Base-by-base conservation (phyloP, 1,140 invertebrate species). In the Drosophila obscura region DNA sequence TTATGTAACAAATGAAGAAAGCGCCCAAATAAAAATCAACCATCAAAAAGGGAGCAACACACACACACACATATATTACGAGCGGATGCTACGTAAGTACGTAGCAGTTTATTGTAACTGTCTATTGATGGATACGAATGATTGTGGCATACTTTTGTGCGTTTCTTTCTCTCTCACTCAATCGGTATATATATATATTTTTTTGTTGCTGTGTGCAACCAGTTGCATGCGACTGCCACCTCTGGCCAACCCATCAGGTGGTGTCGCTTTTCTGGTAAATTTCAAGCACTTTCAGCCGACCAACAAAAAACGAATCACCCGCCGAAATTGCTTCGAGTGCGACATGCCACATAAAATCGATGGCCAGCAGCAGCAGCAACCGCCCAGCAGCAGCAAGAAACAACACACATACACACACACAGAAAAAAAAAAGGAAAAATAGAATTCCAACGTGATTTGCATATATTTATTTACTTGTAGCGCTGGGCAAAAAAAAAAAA, bases 1-100 rank as follows among this genome's bases (percentile, higher is more conserved):
- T 88, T 81, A 87, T 79, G 82, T 85, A 87, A 87, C 81, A 85
- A 85, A 87, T 85, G 78, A 87, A 85, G 82, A 87, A 85, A 82
- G 73, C 74, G 62, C 50, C 65, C 68, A 73, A 81, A 85, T 87
- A 85, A 85, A 85, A 85, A 85, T 85, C 81, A 81, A 75, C 53
- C 73, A 77, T 81, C 78, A 77, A 67, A 74, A 72, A 73, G 66
- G 63, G 44, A 44, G 53, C 51, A 60, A 59, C 22, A 58, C 41
- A 48, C 44, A 65, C 39, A 52, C 56, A 43, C 50, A 44, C 22
- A 35, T 8, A 43, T 5, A 22, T 26, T 39, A 19, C 35, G n/a
- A 43, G 8, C 16, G 13, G 55, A 11, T 44, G 11, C 31, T 3
- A 57, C 11, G 45, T 26, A 48, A 52, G 48, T 52, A 41, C 41